A percentile compares a stretch with the other conserved stretches of the same genome.
Conservation (phyloP, 2,888 invertebrate species). For the Lasioglossum figueresi region DNA sequence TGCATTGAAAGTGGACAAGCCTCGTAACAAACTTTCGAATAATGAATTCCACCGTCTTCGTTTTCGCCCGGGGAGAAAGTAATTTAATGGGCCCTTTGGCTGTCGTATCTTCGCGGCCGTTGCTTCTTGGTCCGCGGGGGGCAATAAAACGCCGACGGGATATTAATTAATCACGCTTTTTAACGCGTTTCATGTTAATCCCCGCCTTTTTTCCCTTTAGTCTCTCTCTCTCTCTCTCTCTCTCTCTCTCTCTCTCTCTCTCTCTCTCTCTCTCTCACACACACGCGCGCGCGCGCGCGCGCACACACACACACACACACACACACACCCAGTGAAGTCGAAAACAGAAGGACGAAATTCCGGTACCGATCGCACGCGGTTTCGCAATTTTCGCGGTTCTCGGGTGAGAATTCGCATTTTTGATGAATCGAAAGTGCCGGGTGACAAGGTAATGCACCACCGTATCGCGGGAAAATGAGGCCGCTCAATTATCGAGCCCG, state of each 20-base stretch:
- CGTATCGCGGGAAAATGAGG: neutral
- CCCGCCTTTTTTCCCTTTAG: neutral
- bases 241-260: too few relatives aligned
- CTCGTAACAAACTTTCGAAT: conserved; percentile 14
- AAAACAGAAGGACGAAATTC: neutral
- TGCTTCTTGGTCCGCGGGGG: conserved; percentile 11
- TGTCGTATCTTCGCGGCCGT: conserved; percentile 19
- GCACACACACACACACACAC: too few relatives aligned
- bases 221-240: neutral
- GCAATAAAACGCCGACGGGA: conserved; percentile 17
- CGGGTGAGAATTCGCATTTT: neutral
- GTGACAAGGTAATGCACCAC: neutral
- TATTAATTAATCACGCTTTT: conserved; percentile 29
- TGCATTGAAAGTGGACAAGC: conserved; percentile 7
- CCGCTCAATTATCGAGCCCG: neutral
- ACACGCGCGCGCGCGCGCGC: too few relatives aligned
- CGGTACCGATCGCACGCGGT: neutral
- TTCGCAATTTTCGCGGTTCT: neutral
- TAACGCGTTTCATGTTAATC: conserved; percentile 24
- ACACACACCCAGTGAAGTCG: neutral
- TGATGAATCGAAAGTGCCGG: neutral
- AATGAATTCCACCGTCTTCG: conserved; percentile 24
- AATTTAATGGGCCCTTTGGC: conserved; percentile 31
- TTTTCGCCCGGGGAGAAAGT: conserved; percentile 15
- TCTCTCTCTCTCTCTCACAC: too few relatives aligned